A percentile compares a stretch with the other conserved stretches of the same genome.
phyloP scores from a whole-genome alignment of 2,113 vertebrate species.

The Indicator maculatus region DNA sequence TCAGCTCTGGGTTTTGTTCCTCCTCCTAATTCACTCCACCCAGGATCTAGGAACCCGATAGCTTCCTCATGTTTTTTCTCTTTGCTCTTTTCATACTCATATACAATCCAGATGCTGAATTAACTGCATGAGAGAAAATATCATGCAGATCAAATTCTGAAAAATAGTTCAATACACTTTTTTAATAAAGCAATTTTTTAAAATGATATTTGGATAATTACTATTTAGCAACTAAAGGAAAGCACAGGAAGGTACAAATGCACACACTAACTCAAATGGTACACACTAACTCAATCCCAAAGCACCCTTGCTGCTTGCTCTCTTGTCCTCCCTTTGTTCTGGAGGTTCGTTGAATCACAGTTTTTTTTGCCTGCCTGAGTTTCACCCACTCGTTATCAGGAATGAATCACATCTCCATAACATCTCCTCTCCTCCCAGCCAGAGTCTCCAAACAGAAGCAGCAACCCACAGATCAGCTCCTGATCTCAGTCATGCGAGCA shows the following conservation, averaged over 20 bases:
- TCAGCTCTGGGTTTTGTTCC: neutral
- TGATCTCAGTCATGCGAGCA: neutral
- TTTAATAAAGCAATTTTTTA: neutral
- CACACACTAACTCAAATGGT: too few species aligned
- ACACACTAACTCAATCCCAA: neutral
- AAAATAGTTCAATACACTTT: neutral
- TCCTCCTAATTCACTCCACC: neutral
- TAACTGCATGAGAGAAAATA: neutral
- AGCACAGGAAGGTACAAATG: neutral
- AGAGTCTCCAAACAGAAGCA: slow-evolving; percentile 31
- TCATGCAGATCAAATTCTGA: neutral
- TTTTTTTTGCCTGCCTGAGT: slow-evolving; percentile 41
- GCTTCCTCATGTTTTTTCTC: neutral
- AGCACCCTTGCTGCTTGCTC: neutral
- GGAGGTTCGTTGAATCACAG: slow-evolving; percentile 45
- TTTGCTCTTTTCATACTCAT: neutral
- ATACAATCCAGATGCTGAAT: neutral
- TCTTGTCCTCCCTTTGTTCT: slow-evolving; percentile 1
- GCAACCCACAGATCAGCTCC: slow-evolving; percentile 47
- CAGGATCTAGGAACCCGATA: neutral
- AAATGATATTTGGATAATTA: neutral
- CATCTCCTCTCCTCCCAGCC: slow-evolving; percentile 40
- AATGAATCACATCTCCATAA: slow-evolving; percentile 48
- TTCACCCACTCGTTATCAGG: slow-evolving; percentile 20
- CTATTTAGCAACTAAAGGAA: neutral